phyloP scores from a whole-genome alignment of 2,797 vertebrate genomes.

The Amazonetta brasiliensis region DNA sequence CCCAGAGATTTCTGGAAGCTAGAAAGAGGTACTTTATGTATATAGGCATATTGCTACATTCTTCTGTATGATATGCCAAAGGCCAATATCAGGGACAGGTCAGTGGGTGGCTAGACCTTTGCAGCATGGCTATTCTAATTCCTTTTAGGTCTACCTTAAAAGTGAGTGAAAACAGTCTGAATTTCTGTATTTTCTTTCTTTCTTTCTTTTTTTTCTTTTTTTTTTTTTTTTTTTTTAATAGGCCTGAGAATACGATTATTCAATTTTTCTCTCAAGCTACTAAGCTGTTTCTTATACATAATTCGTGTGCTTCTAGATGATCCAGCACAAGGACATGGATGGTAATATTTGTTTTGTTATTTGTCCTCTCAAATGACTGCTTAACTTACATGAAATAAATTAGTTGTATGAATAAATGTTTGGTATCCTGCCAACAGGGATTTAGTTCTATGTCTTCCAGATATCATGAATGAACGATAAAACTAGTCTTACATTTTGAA shows the following conservation, averaged over 20 bases:
- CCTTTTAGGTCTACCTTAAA: not conserved
- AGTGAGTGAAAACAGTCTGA: not conserved
- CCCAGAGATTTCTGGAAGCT: not conserved
- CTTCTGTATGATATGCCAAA: not conserved
- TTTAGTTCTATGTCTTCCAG: not conserved
- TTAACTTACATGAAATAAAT: not conserved
- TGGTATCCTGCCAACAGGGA: not conserved
- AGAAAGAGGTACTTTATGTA: not conserved
- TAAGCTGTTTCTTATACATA: slow-evolving; percentile 88
- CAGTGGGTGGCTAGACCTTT: not conserved
- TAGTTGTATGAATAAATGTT: not conserved
- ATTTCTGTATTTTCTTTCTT: not conserved
- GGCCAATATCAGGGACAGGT: not conserved
- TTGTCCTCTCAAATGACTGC: not conserved
- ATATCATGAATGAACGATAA: not conserved
- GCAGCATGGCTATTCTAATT: not conserved
- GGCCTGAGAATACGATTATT: slow-evolving; percentile 87
- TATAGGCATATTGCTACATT: not conserved
- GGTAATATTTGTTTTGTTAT: slow-evolving; percentile 74
- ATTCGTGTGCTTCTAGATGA: slow-evolving; percentile 83
- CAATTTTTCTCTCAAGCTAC: slow-evolving; percentile 87
- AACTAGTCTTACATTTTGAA: not conserved
- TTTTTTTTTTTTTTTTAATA: slow-evolving; percentile 67
- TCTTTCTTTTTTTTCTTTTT: too few species aligned
- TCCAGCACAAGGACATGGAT: slow-evolving; percentile 76